Evolutionary conservation across 2,888 invertebrate species (phyloP), one percentile per base, ranked within the genome.

Genomic region (Cryptosula pallasiana): DNA sequence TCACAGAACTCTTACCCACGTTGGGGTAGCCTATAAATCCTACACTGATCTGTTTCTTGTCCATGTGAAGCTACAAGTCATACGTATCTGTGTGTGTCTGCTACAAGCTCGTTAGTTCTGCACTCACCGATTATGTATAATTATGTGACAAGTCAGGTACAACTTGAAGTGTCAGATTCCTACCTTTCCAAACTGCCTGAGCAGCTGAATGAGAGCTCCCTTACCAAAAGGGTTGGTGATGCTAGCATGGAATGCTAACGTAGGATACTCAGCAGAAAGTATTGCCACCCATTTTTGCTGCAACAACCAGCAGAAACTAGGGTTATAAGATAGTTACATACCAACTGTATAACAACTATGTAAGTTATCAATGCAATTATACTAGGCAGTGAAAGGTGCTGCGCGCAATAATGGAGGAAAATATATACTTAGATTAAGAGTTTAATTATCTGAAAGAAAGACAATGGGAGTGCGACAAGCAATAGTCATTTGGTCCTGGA

Each of bases 1-100:
- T 98, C 3, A 99, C 91, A 0, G 98, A 98, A 75, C 96, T 97
- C 86, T 99, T 99, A 0, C 99, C 99, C 1, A 94, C 94, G 87
- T 99, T 99, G 1, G 99, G 99, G 84, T 98, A 99, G 0, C 99
- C 99, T 82, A 99, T 95, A 77, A 99, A 92, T 0, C 99, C 99
- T 70, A 99, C 95, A 83, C 95, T 96, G 74, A 99, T 99, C 87
- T 99, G 98, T 81, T 96, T 96, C 82, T 95, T 95, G 82, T 99
- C 98, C 73, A 91, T 88, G 81, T 99, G 99, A 20, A 99, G 87
- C 84, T 86, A 75, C 32, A 76, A n/a, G n/a, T n/a, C n/a, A n/a
- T n/a, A n/a, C n/a, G n/a, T n/a, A n/a, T n/a, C n/a, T n/a, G n/a
- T n/a, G n/a, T n/a, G n/a, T n/a, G n/a, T n/a, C n/a, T n/a, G n/a